Percentiles rank a stretch among this genome's conserved stretches.
These are phyloP conservation scores for Chascanopsetta lugubris DNA, from an alignment of 2,113 vertebrate species.

Conservation along the genomic window DNA sequence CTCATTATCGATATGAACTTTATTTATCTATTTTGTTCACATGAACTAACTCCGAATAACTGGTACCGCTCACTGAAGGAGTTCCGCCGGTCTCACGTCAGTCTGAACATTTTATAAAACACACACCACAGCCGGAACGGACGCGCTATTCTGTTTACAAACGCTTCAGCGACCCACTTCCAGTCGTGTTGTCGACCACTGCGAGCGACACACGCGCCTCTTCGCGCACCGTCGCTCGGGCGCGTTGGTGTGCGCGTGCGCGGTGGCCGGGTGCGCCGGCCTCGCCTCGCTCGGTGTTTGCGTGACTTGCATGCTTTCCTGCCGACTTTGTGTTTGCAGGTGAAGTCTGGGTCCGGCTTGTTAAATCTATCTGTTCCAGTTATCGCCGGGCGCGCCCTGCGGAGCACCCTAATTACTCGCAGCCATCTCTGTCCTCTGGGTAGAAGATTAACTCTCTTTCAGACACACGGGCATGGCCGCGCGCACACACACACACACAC, in stretches of 20 bases:
- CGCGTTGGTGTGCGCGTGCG: not conserved
- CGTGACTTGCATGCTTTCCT: constrained; percentile 45
- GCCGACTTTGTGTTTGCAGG: constrained; percentile 12
- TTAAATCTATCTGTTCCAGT: constrained; percentile 66
- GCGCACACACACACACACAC: not conserved
- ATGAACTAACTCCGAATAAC: too few species aligned
- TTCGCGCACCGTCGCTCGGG: too few species aligned
- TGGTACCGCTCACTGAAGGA: too few species aligned
- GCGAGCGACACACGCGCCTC: too few species aligned
- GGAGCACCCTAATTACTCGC: constrained; percentile 54
- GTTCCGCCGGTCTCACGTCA: too few species aligned
- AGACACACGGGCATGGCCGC: not conserved
- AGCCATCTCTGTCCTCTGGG: constrained; percentile 46
- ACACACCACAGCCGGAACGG: too few species aligned
- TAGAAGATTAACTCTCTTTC: constrained; percentile 51
- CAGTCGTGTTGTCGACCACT: too few species aligned
- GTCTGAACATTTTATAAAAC: too few species aligned
- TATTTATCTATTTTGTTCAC: too few species aligned
- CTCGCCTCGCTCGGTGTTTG: constrained; percentile 41
- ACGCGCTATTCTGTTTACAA: too few species aligned
- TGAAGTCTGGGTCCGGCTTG: constrained; percentile 31
- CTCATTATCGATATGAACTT: too few species aligned
- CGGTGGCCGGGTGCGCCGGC: not conserved
- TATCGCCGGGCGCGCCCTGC: constrained; percentile 66
- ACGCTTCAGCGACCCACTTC: too few species aligned